These are phyloP conservation scores for Siderastrea siderea DNA, from an alignment of 92 coral and sea anemone species.

Conservation along the genomic window DNA sequence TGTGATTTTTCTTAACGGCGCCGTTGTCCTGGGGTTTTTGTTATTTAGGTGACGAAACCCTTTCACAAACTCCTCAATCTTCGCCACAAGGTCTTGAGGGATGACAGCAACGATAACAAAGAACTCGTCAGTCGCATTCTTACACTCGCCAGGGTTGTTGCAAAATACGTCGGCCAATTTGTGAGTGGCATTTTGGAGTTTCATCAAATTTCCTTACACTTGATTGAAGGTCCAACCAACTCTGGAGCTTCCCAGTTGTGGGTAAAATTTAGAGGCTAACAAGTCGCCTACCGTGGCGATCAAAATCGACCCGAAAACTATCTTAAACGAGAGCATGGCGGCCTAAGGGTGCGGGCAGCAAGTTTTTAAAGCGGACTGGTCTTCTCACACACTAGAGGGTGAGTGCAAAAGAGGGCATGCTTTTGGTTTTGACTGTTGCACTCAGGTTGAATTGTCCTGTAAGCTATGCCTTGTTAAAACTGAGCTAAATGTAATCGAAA, in stretches of 20 bases:
- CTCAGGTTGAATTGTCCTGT: too few species aligned
- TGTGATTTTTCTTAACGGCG: neutral
- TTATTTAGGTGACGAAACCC: neutral
- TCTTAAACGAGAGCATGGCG: neutral
- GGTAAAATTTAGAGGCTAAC: neutral
- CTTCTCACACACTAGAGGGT: neutral
- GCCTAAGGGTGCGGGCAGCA: too few species aligned
- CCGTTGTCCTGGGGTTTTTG: neutral
- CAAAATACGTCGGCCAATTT: constrained; percentile 26
- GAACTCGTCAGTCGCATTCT: constrained; percentile 4
- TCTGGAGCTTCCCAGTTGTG: constrained; percentile 9
- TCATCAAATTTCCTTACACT: neutral
- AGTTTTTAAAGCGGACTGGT: too few species aligned
- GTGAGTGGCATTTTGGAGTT: constrained; percentile 3
- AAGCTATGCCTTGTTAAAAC: too few species aligned
- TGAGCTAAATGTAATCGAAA: neutral
- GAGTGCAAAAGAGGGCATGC: too few species aligned
- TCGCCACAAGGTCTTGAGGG: constrained; percentile 1
- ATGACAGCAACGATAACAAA: neutral
- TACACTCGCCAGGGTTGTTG: constrained; percentile 38
- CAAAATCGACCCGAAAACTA: neutral
- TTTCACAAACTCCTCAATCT: neutral
- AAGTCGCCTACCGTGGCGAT: constrained; percentile 3
- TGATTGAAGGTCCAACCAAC: constrained; percentile 11
- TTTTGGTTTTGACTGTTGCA: too few species aligned